phyloP scores from a whole-genome alignment of 1,140 invertebrate species.

The Drosophila equinoxialis region DNA sequence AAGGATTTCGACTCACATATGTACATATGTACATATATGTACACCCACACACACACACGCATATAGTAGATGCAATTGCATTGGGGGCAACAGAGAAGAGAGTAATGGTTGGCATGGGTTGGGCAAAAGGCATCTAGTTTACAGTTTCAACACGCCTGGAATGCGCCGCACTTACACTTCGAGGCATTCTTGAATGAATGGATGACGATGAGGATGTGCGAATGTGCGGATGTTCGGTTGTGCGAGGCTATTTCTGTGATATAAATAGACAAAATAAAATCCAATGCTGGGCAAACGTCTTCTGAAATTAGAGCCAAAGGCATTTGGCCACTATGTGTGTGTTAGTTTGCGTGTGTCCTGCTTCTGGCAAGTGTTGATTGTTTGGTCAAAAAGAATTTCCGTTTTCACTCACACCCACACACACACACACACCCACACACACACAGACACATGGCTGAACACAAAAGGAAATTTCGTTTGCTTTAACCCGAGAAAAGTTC shows the following conservation, averaged over 20 bases:
- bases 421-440: conserved; percentile 8
- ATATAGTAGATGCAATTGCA: conserved; percentile 51
- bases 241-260: conserved; percentile 28
- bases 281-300: conserved; percentile 58
- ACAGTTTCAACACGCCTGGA: conserved; percentile 76
- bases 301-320: conserved; percentile 77
- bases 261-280: conserved; percentile 72
- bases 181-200: conserved; percentile 42
- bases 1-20: conserved; percentile 43
- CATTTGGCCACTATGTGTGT: conserved; percentile 49
- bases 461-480: conserved; percentile 33
- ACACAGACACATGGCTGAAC: conserved; percentile 16
- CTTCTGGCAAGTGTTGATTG: conserved; percentile 63
- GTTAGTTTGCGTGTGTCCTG: conserved; percentile 21
- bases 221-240: conserved; percentile 34
- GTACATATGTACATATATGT: conserved; percentile 4
- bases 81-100: conserved; percentile 18
- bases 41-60: conserved; percentile 5
- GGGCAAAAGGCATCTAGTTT: conserved; percentile 57
- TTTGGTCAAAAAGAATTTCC: conserved; percentile 66
- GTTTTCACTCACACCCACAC: conserved; percentile 7
- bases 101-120: background rate
- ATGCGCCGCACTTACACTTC: conserved; percentile 78
- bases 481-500: conserved; percentile 21
- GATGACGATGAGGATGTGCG: conserved; percentile 23